Evolutionary conservation across 1,140 invertebrate species (phyloP).

Genomic region (Pogonomyrmex californicus): DNA sequence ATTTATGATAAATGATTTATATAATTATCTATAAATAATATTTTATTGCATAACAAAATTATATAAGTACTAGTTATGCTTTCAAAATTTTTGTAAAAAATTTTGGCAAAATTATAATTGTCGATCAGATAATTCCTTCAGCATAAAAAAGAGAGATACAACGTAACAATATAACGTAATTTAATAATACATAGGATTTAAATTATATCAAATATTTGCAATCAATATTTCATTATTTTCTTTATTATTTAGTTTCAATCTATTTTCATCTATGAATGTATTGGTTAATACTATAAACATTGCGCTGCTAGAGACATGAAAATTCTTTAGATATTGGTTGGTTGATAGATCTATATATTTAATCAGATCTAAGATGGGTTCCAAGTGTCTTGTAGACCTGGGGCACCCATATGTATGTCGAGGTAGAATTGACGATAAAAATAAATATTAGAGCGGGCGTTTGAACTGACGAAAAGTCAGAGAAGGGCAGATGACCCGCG

Average conservation of each 20-base stretch:
- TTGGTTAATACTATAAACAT: conserved; percentile 10
- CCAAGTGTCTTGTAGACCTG: conserved; percentile 68
- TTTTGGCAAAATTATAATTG: too few species aligned
- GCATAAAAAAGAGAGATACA: background rate
- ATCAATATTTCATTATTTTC: background rate
- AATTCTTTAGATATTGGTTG: conserved; percentile 41
- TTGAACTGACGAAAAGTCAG: conserved; percentile 66
- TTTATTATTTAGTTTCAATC: background rate
- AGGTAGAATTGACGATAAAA: conserved; percentile 67
- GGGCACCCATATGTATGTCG: conserved; percentile 63
- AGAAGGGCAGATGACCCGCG: conserved; percentile 76
- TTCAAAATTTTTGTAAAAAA: background rate
- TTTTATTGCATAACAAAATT: background rate
- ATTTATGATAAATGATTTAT: background rate
- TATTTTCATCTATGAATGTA: conserved; percentile 18
- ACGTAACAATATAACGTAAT: background rate
- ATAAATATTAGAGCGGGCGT: conserved; percentile 69
- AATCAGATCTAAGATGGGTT: conserved; percentile 58
- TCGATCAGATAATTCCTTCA: background rate
- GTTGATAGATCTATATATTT: conserved; percentile 61
- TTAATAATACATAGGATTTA: too few species aligned
- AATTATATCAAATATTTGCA: background rate
- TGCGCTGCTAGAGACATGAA: background rate
- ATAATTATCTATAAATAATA: background rate
- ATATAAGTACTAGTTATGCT: background rate